These are phyloP conservation scores for Macropus fuliginosus DNA, from an alignment of 2,797 vertebrate genomes.

Conservation along the genomic window DNA sequence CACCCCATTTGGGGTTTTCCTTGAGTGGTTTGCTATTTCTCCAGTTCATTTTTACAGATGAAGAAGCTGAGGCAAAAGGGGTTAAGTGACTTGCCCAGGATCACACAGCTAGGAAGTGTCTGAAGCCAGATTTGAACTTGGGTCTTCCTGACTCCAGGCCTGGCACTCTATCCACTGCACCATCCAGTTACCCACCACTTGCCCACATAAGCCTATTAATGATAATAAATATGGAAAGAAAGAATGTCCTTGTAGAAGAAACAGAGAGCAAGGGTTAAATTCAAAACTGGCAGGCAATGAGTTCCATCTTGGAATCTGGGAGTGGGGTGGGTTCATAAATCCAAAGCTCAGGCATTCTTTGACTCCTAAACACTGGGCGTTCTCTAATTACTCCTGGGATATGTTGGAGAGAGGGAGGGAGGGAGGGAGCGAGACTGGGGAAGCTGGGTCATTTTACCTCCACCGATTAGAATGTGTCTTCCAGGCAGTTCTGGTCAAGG, in stretches of 20 bases:
- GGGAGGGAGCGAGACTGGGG: constrained; percentile 33
- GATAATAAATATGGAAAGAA: background rate
- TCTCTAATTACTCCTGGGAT: background rate
- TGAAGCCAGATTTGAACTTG: background rate
- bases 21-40: background rate
- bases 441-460: constrained; percentile 44
- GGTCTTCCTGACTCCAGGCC: background rate
- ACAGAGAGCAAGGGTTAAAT: background rate
- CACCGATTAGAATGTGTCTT: constrained; percentile 59
- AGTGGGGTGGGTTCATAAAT: background rate
- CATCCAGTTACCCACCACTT: background rate
- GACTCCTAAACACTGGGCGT: background rate
- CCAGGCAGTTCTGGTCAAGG: constrained; percentile 73
- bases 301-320: constrained; percentile 5
- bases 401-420: background rate
- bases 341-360: background rate
- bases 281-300: background rate
- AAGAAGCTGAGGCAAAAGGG: background rate
- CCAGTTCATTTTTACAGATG: background rate
- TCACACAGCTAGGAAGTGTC: background rate
- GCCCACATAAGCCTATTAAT: background rate
- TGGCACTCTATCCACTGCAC: background rate
- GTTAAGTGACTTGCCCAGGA: background rate
- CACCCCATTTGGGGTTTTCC: background rate
- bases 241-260: background rate